Evolutionary conservation across 2,113 vertebrate species (phyloP), one percentile per base, ranked within the genome.

Genomic region (Oriolus oriolus): DNA sequence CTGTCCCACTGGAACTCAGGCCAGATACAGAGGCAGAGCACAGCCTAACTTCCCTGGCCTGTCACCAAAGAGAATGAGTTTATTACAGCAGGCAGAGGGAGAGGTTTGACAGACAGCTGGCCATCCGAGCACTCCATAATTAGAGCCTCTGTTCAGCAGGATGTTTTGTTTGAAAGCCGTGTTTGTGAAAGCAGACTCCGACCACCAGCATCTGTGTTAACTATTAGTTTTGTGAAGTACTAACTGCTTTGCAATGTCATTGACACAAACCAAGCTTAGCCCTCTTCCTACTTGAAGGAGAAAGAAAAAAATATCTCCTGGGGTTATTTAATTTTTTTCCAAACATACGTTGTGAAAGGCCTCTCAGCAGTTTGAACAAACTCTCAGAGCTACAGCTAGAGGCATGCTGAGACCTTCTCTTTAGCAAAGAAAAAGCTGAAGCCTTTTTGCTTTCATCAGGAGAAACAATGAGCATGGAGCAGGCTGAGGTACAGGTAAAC

Each of bases 101-200:
- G 71, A 57, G 65, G 37, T 93, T 89, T 96, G 96, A 93, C 89
- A 94, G 93, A 91, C 74, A 93, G 73, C 49, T 96, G 92, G 86
- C 77, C 76, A 60, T 89, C 50, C 50, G 5, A 73, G 64, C 42
- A 39, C 65, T 77, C 60, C 70, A 41, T 80, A 88, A 66, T 90
- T 90, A 90, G 91, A 87, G 75, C 73, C 41, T 91, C 15, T 75
- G 27, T 89, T 96, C 76, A 87, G 91, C 84, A 89, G 78, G 90
- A 87, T 65, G 74, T 61, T 83, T 83, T 90, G 79, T 94, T 83
- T 91, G 50, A 83, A 94, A 93, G 61, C 28, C 1, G 0, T 86
- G 76, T 93, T 90, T 96, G 75, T 85, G 79, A 95, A 94, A 96
- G 79, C 54, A 86, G 68, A 57, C 84, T 87, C 90, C 69, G 63